Evolutionary conservation across 2,888 invertebrate genomes (phyloP).

Genomic region (Leptogaster cylindrica): DNA sequence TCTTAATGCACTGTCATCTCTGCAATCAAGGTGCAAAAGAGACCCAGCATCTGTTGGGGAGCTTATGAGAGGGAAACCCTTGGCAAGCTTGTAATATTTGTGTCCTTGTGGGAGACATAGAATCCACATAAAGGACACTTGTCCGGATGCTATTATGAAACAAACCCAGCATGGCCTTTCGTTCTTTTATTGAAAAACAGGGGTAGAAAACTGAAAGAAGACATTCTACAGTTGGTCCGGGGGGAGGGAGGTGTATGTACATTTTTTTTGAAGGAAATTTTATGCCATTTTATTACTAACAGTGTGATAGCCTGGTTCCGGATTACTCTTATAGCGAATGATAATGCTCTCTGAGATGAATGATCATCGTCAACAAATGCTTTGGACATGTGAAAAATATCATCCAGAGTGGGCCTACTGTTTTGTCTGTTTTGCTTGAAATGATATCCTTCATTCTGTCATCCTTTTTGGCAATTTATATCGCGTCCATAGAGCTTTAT

Average conservation of each 20-base stretch:
- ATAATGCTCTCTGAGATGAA: constrained; percentile 33
- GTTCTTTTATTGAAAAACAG: neutral
- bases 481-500: neutral
- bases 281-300: neutral
- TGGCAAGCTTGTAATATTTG: neutral
- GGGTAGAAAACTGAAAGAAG: too few species aligned
- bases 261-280: neutral
- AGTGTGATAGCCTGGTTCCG: too few species aligned
- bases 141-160: constrained; percentile 1
- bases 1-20: constrained; percentile 26
- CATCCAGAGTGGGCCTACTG: neutral
- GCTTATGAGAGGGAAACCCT: neutral
- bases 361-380: constrained; percentile 32
- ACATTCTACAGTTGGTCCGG: too few species aligned
- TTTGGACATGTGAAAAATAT: constrained; percentile 32
- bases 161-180: neutral
- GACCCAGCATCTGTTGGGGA: neutral
- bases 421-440: neutral
- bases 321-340: too few species aligned
- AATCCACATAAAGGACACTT: neutral
- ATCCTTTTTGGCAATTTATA: neutral
- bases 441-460: neutral
- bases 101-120: neutral
- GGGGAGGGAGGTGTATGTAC: neutral
- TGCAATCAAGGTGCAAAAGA: constrained; percentile 19